Conservation (phyloP, 1,140 invertebrate genomes). For the Drosophila auraria region DNA sequence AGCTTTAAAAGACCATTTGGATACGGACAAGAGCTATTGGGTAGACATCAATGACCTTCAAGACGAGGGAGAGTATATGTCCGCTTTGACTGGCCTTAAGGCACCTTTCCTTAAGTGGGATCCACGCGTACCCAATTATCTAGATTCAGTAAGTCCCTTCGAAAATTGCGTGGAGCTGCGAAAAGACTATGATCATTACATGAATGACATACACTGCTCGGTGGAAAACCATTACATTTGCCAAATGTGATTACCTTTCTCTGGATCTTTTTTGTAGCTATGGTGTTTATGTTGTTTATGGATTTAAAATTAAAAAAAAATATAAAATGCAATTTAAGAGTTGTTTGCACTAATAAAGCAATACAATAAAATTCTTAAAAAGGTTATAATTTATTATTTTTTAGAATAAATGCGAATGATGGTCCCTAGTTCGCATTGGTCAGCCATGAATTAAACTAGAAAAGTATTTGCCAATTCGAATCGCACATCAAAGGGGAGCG, state of each 20-base stretch:
- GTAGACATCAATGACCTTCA: neutral
- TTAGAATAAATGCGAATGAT: slow-evolving; percentile 1
- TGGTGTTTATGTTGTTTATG: too few species aligned
- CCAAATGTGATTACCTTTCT: neutral
- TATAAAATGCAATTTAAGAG: too few species aligned
- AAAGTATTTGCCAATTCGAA: slow-evolving; percentile 48
- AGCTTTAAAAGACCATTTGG: neutral
- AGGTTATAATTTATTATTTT: too few species aligned
- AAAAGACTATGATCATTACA: slow-evolving; percentile 1
- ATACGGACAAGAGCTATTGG: neutral
- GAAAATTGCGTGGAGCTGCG: slow-evolving; percentile 3
- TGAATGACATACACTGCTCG: neutral
- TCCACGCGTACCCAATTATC: neutral
- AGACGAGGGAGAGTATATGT: neutral
- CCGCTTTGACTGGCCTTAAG: too few species aligned
- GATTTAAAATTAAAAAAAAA: too few species aligned
- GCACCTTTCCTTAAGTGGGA: neutral
- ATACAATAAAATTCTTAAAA: too few species aligned
- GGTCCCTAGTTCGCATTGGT: neutral
- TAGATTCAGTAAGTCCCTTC: accelerated
- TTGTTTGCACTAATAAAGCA: too few species aligned
- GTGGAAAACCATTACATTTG: neutral
- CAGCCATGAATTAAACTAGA: slow-evolving; percentile 61
- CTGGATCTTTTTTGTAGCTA: too few species aligned
- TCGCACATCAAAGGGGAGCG: neutral